Evolutionary conservation across 2,113 vertebrate species (phyloP).

Genomic region (Antechinus flavipes): DNA sequence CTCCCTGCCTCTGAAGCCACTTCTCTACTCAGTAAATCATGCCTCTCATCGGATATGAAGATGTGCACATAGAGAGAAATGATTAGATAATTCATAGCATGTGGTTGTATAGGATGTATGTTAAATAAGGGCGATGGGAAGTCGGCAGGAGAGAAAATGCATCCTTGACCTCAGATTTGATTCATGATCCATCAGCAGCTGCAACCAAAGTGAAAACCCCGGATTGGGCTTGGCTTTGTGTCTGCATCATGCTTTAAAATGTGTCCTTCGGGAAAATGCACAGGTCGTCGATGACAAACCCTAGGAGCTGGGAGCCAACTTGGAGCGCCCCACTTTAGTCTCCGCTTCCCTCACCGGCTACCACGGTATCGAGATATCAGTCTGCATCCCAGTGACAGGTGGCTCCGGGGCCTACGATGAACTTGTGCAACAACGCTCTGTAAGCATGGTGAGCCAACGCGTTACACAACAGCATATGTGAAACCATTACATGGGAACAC

Average conservation of each 20-base stretch:
- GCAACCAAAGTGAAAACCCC: not conserved
- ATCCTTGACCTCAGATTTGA: not conserved
- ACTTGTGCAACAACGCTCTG: not conserved
- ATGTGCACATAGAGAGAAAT: not conserved
- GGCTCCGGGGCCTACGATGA: not conserved
- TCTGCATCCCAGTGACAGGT: not conserved
- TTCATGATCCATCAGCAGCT: not conserved
- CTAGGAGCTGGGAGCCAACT: not conserved
- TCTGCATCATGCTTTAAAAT: not conserved
- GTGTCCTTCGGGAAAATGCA: not conserved
- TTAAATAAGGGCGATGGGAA: not conserved
- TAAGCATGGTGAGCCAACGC: not conserved
- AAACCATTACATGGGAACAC: not conserved
- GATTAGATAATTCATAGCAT: not conserved
- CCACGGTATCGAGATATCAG: not conserved
- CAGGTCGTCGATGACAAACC: not conserved
- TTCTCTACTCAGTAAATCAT: not conserved
- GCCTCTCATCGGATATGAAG: not conserved
- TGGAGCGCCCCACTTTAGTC: not conserved
- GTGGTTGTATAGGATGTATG: not conserved
- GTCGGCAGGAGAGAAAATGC: not conserved
- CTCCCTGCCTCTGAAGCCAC: not conserved
- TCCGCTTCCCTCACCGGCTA: not conserved
- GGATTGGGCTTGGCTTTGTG: not conserved
- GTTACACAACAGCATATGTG: not conserved